Conservation (phyloP, 2,888 invertebrate species). For the Sicus ferrugineus region DNA sequence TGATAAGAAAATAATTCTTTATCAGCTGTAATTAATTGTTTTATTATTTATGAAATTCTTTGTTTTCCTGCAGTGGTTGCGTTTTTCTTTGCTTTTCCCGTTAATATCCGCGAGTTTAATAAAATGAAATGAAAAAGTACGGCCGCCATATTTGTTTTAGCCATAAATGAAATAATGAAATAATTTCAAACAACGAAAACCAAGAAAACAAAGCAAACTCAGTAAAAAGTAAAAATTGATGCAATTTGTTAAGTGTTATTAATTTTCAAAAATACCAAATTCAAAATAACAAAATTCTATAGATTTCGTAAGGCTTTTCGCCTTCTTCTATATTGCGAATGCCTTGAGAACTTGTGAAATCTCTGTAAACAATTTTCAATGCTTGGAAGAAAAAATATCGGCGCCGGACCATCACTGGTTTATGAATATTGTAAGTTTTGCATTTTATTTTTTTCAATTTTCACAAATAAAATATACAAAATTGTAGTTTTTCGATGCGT, state of each 20-base stretch:
- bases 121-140: not conserved
- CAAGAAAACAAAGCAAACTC: not conserved
- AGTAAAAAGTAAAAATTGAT: not conserved
- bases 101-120: not conserved
- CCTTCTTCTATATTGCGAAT: not conserved
- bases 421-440: conserved; percentile 25
- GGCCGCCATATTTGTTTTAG: conserved; percentile 18
- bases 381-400: not conserved
- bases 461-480: not conserved
- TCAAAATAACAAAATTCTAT: too few relatives aligned
- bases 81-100: conserved; percentile 10
- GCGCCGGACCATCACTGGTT: not conserved
- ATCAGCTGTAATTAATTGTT: conserved; percentile 22
- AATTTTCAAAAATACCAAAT: not conserved
- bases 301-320: not conserved
- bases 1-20: conserved; percentile 25
- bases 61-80: not conserved
- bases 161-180: too few relatives aligned
- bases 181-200: not conserved
- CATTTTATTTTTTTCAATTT: not conserved
- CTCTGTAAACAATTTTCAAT: not conserved
- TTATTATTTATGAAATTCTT: conserved; percentile 15
- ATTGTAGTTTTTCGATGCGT: too few relatives aligned
- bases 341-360: not conserved
- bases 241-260: not conserved